Evolutionary conservation across 2,888 invertebrate species (phyloP).

Genomic region (Girardia tigrina): DNA sequence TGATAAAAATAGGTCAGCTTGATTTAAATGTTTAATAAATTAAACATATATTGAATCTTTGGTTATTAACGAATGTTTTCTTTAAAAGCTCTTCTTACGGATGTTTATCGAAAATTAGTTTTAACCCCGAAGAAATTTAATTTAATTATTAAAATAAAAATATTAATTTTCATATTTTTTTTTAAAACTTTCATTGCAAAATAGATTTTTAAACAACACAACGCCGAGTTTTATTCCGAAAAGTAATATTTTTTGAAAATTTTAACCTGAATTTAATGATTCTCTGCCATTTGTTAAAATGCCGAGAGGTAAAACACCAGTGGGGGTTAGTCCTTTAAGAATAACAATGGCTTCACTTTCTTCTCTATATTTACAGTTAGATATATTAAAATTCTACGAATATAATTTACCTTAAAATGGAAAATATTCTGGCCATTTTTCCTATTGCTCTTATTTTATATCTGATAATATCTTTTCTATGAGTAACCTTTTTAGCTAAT

Average conservation of each 20-base stretch:
- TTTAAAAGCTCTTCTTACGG: too few species aligned
- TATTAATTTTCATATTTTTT: too few species aligned
- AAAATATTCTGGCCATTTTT: conserved; percentile 28
- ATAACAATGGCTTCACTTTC: neutral
- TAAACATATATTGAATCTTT: too few species aligned
- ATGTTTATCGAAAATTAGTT: too few species aligned
- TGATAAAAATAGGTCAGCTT: too few species aligned
- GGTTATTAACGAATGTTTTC: too few species aligned
- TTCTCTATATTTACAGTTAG: neutral
- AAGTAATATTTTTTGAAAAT: neutral
- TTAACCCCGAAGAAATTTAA: too few species aligned
- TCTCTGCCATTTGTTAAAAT: neutral
- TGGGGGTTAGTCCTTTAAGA: neutral
- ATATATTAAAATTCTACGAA: neutral
- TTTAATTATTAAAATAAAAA: too few species aligned
- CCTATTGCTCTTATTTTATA: conserved; percentile 32
- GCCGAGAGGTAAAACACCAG: neutral
- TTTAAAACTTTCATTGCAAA: too few species aligned
- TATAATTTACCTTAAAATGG: conserved; percentile 26
- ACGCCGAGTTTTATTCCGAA: neutral
- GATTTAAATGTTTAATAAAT: too few species aligned
- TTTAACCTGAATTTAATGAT: conserved; percentile 2
- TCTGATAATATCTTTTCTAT: conserved; percentile 28
- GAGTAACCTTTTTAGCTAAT: neutral
- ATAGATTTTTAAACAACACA: too few species aligned